Evolutionary conservation across 2,888 invertebrate species (phyloP).

Genomic region (Pterostichus niger): DNA sequence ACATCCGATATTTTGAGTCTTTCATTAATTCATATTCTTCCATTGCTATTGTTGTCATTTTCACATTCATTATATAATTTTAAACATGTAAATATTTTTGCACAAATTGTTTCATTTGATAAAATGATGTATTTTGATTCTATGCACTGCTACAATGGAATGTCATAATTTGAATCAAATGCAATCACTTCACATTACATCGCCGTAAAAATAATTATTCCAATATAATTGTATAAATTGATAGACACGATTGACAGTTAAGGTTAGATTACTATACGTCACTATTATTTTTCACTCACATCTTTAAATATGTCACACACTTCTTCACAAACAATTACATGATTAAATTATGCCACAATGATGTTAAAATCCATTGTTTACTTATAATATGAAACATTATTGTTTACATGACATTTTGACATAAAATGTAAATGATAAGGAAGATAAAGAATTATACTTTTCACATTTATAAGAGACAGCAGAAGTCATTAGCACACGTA

Average conservation of each 20-base stretch:
- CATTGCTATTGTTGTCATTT: conserved; percentile 80
- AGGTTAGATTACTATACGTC: conserved; percentile 65
- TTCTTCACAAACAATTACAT: conserved; percentile 33
- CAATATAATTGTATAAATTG: conserved; percentile 45
- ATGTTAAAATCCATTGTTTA: conserved; percentile 28
- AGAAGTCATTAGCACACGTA: conserved; percentile 26
- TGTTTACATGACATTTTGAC: conserved; percentile 65
- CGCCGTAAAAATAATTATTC: conserved; percentile 21
- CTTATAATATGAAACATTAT: conserved; percentile 23
- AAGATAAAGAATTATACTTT: conserved; percentile 30
- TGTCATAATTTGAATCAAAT: conserved; percentile 16
- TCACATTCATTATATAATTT: conserved; percentile 41
- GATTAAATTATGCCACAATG: conserved; percentile 44
- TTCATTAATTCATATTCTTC: conserved; percentile 91
- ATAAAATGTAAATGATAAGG: conserved; percentile 58
- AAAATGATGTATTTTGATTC: conserved; percentile 15
- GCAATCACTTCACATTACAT: conserved; percentile 27
- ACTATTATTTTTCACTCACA: conserved; percentile 58
- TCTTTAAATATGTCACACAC: conserved; percentile 23
- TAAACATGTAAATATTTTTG: conserved; percentile 28
- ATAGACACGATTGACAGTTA: conserved; percentile 62
- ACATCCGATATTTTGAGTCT: conserved; percentile 90
- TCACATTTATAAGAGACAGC: conserved; percentile 34
- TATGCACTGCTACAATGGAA: conserved; percentile 27
- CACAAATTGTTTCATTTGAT: conserved; percentile 8